A percentile compares a stretch with the other conserved stretches of the same genome.
Evolutionary conservation across 2,888 invertebrate genomes (phyloP).

Genomic region (Dusona sp.): DNA sequence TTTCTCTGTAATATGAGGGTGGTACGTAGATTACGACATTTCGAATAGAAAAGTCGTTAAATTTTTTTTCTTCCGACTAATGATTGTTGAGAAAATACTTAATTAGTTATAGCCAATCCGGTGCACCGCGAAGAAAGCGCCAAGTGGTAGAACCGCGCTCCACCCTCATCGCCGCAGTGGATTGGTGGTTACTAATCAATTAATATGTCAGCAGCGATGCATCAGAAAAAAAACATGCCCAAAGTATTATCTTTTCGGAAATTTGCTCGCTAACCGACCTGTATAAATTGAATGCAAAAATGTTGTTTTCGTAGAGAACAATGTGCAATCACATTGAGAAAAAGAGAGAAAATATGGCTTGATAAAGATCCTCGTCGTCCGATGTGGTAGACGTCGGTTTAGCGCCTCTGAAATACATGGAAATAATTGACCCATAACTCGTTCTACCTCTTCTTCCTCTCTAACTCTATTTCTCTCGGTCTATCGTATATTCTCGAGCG

Average conservation of each 20-base stretch:
- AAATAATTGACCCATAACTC: slow-evolving; percentile 78
- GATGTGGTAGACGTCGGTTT: slow-evolving; percentile 63
- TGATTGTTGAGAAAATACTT: not conserved
- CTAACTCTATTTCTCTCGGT: slow-evolving; percentile 13
- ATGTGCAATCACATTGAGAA: slow-evolving; percentile 24
- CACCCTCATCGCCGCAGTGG: too few species aligned
- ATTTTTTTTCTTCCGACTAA: not conserved
- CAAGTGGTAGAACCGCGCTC: too few species aligned
- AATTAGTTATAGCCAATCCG: too few species aligned
- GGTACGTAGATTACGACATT: not conserved
- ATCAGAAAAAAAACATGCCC: not conserved
- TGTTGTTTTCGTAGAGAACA: not conserved
- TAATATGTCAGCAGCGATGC: slow-evolving; percentile 1
- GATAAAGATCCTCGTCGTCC: slow-evolving; percentile 49
- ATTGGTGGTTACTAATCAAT: not conserved
- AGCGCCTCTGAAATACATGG: slow-evolving; percentile 74
- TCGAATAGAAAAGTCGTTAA: not conserved
- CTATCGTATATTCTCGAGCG: slow-evolving; percentile 32
- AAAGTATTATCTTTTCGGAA: not conserved
- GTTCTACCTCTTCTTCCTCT: slow-evolving; percentile 39
- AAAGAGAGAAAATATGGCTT: slow-evolving; percentile 33
- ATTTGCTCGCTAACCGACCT: not conserved
- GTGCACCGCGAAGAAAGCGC: too few species aligned
- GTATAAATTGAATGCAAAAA: not conserved
- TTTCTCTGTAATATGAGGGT: not conserved